Evolutionary conservation across 2,888 invertebrate species (phyloP), one percentile per base, ranked within the genome.

Genomic region (Callimorpha dominula): DNA sequence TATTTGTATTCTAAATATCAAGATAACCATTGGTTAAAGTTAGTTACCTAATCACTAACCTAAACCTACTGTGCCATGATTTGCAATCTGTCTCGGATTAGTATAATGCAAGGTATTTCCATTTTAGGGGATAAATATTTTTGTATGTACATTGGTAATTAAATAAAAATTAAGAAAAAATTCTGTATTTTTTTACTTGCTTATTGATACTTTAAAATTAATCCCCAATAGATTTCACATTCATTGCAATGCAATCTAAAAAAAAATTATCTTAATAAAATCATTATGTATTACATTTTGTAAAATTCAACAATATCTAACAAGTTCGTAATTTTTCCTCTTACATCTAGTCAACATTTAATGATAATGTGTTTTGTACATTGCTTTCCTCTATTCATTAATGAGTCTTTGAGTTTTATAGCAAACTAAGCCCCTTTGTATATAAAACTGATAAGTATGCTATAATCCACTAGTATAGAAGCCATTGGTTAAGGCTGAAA

Each of bases 231-330:
- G 74, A 82, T 85, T 81, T 85, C 84, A 85, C 82, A 91, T 79
- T 75, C 72, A 91, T 91, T 90, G 91, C 90, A 90, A 90, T 90
- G 88, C 84, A 90, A 87, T 87, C 84, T 88, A 87, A 88, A 89
- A 79, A n/a, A 76, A 78, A 87, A 85, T 83, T 88, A 86, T 86
- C 87, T 81, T 89, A 89, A 85, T 89, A 87, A 87, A 88, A 88
- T 86, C 77, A 84, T 78, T 84, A 31, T 60, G 60, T 60, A 82
- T 71, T 87, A 89, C 82, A 88, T 86, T 86, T 87, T 89, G 88
- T 89, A 89, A 90, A 90, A 87, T 88, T 89, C 89, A 91, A 91
- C 89, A 91, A 88, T 86, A 86, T 85, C 86, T 90, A 93, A 93
- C 92, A 91, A 89, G 91, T 90, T 80, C 78, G 78, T 79, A 84